Percentiles rank a stretch among this genome's conserved stretches.
Evolutionary conservation across 2,888 invertebrate species (phyloP).

Genomic region (Torymus texanus): DNA sequence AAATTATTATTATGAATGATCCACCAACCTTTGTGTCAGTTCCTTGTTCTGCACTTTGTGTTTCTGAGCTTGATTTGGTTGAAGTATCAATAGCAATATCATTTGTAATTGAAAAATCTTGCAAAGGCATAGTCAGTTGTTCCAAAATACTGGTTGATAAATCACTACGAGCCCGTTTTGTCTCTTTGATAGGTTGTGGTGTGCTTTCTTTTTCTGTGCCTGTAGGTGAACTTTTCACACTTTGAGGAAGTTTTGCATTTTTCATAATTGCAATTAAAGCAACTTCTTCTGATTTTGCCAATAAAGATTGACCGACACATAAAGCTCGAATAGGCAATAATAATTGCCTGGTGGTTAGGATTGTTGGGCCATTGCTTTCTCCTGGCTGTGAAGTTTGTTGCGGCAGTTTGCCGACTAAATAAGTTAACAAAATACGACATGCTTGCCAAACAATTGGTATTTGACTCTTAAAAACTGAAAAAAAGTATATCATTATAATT

Average conservation of each 20-base stretch:
- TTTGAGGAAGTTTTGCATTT: conserved; percentile 79
- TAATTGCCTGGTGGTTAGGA: conserved; percentile 77
- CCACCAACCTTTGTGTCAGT: conserved; percentile 76
- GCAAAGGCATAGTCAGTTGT: conserved; percentile 83
- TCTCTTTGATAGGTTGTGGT: conserved; percentile 78
- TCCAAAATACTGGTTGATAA: conserved; percentile 84
- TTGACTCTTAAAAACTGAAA: conserved; percentile 82
- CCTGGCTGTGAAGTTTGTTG: conserved; percentile 68
- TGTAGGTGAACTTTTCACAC: conserved; percentile 75
- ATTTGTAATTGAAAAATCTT: conserved; percentile 76
- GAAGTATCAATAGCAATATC: conserved; percentile 75
- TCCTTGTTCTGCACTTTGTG: conserved; percentile 69
- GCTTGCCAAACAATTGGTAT: conserved; percentile 82
- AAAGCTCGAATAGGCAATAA: conserved; percentile 83
- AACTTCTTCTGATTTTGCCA: conserved; percentile 86
- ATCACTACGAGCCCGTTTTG: conserved; percentile 81
- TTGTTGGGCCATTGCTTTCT: conserved; percentile 68
- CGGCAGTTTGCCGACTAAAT: conserved; percentile 77
- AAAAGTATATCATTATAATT: conserved; percentile 7
- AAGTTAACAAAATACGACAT: conserved; percentile 82
- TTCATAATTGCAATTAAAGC: conserved; percentile 87
- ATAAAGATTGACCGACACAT: conserved; percentile 83
- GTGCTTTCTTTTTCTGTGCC: conserved; percentile 77
- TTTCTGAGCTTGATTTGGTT: conserved; percentile 74
- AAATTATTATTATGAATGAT: conserved; percentile 22